Conservation (phyloP, 2,888 invertebrate genomes). For the Molorchus minor region DNA sequence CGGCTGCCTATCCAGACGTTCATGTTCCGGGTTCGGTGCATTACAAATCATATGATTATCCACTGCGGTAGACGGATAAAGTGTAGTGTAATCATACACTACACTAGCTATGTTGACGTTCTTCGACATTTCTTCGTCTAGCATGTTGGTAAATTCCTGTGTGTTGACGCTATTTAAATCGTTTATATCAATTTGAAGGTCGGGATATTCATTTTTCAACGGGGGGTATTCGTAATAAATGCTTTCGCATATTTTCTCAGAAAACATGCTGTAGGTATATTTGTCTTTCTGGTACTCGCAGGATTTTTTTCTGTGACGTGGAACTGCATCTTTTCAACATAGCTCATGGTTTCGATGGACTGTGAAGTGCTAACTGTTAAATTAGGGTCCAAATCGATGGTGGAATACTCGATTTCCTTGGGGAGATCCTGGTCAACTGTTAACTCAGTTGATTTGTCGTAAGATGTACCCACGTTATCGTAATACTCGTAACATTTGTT, state of each 20-base stretch:
- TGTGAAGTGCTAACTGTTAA: slow-evolving; percentile 50
- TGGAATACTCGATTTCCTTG: slow-evolving; percentile 57
- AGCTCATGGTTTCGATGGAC: slow-evolving; percentile 43
- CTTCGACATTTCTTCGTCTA: slow-evolving; percentile 65
- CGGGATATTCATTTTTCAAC: slow-evolving; percentile 58
- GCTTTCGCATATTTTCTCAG: slow-evolving; percentile 57
- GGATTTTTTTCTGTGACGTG: slow-evolving; percentile 52
- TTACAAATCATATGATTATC: slow-evolving; percentile 55
- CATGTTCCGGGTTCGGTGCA: slow-evolving; percentile 51
- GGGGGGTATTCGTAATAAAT: slow-evolving; percentile 60
- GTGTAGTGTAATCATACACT: slow-evolving; percentile 56
- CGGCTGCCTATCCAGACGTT: slow-evolving; percentile 57
- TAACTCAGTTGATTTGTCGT: slow-evolving; percentile 41
- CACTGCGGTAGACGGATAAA: slow-evolving; percentile 50
- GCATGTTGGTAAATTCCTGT: slow-evolving; percentile 65
- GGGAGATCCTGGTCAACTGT: slow-evolving; percentile 42
- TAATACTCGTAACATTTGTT: slow-evolving; percentile 48
- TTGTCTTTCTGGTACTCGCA: slow-evolving; percentile 53
- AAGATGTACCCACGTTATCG: slow-evolving; percentile 42
- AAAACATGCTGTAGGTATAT: slow-evolving; percentile 52
- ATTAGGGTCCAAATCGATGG: slow-evolving; percentile 54
- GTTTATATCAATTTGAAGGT: slow-evolving; percentile 58
- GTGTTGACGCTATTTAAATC: slow-evolving; percentile 60
- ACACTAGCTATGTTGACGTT: slow-evolving; percentile 50
- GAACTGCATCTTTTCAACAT: slow-evolving; percentile 53